Evolutionary conservation across 2,113 vertebrate species (phyloP).

Genomic region (Himantopus leucocephalus): DNA sequence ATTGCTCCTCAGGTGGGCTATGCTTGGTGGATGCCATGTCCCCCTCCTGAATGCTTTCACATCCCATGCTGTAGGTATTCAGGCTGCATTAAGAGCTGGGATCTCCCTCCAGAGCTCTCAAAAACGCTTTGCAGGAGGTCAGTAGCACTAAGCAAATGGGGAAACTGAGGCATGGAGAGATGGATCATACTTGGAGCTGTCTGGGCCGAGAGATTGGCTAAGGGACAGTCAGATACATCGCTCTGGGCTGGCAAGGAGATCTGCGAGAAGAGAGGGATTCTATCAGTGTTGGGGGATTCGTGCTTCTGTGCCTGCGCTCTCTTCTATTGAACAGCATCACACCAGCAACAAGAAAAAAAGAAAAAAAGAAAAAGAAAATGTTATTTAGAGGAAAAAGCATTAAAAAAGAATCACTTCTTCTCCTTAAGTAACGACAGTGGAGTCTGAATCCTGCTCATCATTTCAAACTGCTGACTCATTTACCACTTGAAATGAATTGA

Average conservation of each 20-base stretch:
- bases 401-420: conserved; percentile 63
- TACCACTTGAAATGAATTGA: conserved; percentile 81
- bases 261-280: background rate
- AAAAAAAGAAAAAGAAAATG: background rate
- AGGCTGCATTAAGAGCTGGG: background rate
- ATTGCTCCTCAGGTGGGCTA: background rate
- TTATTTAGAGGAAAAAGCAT: conserved; percentile 47
- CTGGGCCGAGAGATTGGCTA: background rate
- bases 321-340: background rate
- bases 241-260: background rate
- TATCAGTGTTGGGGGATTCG: accelerated
- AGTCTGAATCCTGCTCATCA: conserved; percentile 68
- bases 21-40: background rate
- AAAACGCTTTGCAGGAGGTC: background rate
- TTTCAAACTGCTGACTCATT: conserved; percentile 78
- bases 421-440: conserved; percentile 61
- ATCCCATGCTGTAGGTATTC: background rate
- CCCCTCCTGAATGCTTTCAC: background rate
- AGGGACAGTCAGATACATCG: background rate
- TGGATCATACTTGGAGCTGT: background rate
- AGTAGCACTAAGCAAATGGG: background rate
- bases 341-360: background rate
- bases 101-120: background rate
- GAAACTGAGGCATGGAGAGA: conserved; percentile 11
- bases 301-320: background rate